Percentiles rank a stretch among this genome's conserved stretches.
Evolutionary conservation across 2,113 vertebrate species (phyloP).

Genomic region (Isichthys henryi): DNA sequence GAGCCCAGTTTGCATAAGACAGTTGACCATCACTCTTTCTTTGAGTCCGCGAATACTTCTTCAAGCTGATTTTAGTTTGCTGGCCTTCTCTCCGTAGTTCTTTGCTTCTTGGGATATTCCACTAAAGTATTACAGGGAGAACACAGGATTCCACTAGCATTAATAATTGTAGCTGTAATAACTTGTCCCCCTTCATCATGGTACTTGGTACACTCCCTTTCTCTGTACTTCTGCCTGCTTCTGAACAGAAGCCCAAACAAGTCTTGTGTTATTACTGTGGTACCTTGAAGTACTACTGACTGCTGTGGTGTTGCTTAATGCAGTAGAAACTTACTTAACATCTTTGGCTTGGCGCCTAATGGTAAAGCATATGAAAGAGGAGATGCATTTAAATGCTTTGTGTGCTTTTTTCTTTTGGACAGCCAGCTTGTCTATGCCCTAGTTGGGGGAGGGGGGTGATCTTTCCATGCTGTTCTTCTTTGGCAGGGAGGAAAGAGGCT

Average conservation of each 20-base stretch:
- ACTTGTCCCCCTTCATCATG: conserved; percentile 16
- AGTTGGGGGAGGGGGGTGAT: background rate
- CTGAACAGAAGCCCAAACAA: conserved; percentile 29
- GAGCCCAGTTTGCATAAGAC: too few relatives aligned
- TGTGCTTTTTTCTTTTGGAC: conserved; percentile 23
- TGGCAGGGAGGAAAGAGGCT: conserved; percentile 19
- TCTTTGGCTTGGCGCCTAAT: background rate
- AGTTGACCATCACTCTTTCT: background rate
- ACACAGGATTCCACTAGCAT: background rate
- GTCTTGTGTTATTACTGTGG: conserved; percentile 20
- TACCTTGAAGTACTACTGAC: conserved; percentile 20
- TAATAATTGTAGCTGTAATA: conserved; percentile 21
- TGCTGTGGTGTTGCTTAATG: conserved; percentile 19
- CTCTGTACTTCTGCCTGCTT: conserved; percentile 21
- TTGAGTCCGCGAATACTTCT: background rate
- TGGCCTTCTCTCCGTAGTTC: background rate
- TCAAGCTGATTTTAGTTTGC: background rate
- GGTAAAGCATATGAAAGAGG: conserved; percentile 18
- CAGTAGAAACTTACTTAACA: conserved; percentile 27
- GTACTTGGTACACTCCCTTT: conserved; percentile 16
- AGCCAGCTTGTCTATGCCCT: conserved; percentile 10
- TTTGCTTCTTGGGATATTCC: background rate
- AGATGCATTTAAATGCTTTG: background rate
- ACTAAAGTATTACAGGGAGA: background rate
- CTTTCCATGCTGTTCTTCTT: conserved; percentile 19